These are phyloP conservation scores for Drosophila demipolita DNA, from an alignment of 2,888 invertebrate genomes.

Conservation along the genomic window DNA sequence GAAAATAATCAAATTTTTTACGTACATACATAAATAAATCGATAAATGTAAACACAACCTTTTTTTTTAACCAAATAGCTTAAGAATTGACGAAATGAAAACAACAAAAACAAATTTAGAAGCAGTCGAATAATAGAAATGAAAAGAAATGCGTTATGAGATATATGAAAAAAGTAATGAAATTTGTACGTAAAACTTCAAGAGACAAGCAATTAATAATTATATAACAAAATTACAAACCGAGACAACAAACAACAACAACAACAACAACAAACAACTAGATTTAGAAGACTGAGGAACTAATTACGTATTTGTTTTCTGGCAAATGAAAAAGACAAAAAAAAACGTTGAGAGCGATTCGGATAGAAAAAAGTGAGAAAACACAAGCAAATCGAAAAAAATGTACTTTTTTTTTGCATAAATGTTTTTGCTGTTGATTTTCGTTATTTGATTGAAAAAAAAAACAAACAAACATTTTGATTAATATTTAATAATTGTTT, in stretches of 20 bases:
- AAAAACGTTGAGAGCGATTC: slow-evolving; percentile 19
- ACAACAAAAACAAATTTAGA: slow-evolving; percentile 7
- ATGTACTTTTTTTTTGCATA: slow-evolving; percentile 53
- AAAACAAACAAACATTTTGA: slow-evolving; percentile 50
- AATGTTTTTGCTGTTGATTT: slow-evolving; percentile 77
- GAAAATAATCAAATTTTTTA: slow-evolving; percentile 79
- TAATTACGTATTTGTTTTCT: slow-evolving; percentile 60
- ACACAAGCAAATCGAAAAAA: slow-evolving; percentile 20
- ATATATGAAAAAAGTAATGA: slow-evolving; percentile 23
- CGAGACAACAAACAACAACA: slow-evolving; percentile 35
- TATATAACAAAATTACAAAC: slow-evolving; percentile 30
- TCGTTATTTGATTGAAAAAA: slow-evolving; percentile 68
- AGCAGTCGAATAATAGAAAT: slow-evolving; percentile 17
- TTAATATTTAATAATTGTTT: slow-evolving; percentile 77
- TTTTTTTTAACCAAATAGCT: slow-evolving; percentile 65
- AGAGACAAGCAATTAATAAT: slow-evolving; percentile 67
- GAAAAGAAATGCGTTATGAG: slow-evolving; percentile 30
- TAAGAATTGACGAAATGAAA: slow-evolving; percentile 39
- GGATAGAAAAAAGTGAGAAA: slow-evolving; percentile 13
- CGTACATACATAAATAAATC: slow-evolving; percentile 74
- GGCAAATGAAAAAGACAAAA: slow-evolving; percentile 33
- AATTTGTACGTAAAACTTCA: slow-evolving; percentile 78
- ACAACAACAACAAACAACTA: slow-evolving; percentile 62
- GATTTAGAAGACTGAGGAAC: slow-evolving; percentile 79
- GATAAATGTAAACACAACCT: slow-evolving; percentile 72